These are phyloP conservation scores for Caretta caretta DNA, from an alignment of 2,113 vertebrate species.

Conservation along the genomic window DNA sequence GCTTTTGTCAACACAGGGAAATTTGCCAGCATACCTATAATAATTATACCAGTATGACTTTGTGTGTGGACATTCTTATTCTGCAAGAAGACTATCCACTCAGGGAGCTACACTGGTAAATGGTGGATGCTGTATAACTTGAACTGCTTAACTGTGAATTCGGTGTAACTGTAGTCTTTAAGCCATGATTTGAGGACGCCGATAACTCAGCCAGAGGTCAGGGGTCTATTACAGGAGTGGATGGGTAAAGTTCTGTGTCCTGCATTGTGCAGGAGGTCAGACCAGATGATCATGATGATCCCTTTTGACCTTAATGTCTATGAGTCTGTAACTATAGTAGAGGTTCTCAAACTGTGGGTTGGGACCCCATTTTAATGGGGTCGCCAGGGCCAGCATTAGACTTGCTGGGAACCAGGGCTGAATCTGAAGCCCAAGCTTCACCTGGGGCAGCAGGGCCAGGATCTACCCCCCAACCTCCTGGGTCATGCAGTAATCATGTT, in stretches of 20 bases:
- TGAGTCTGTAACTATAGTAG: too few species aligned
- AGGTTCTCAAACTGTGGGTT: too few species aligned
- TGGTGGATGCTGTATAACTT: background rate
- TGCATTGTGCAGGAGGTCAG: background rate
- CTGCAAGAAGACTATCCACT: background rate
- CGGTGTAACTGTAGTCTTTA: background rate
- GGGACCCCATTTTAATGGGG: too few species aligned
- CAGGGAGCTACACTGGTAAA: background rate
- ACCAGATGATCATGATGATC: background rate
- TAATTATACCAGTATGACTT: background rate
- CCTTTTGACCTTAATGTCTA: background rate
- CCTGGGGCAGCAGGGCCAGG: too few species aligned
- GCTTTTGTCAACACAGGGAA: background rate
- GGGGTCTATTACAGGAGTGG: background rate
- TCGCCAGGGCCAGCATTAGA: too few species aligned
- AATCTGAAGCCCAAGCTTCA: too few species aligned
- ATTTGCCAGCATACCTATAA: background rate
- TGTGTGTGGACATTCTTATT: background rate
- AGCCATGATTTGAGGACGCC: background rate
- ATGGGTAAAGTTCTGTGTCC: background rate
- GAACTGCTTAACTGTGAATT: background rate
- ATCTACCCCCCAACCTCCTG: too few species aligned
- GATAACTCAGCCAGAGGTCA: background rate
- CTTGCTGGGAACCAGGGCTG: too few species aligned
- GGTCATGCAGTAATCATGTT: too few species aligned